Base-by-base conservation (phyloP, 2,113 vertebrate genomes). In the Pluvialis apricaria region DNA sequence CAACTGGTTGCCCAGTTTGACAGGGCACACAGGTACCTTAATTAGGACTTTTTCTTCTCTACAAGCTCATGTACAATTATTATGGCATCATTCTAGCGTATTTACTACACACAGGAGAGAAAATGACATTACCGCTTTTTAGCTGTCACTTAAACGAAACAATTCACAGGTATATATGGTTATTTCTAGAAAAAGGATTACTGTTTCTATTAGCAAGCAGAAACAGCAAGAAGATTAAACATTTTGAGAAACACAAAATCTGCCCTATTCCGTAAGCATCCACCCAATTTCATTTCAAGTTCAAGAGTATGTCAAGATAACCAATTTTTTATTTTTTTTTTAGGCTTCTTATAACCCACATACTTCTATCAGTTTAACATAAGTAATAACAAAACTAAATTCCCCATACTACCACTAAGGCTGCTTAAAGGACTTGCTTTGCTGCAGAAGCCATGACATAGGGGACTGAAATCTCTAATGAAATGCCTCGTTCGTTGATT, bases 361-460 rank as follows among this genome's bases (percentile, higher is more conserved):
- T 54, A 76, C 58, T 88, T 81, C 57, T 86, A 81, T 55, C 71
- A 95, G 68, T 96, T 94, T 86, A 95, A 95, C 89, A 66, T 77
- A 95, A 94, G 89, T 77, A 95, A 91, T 94, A 97, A 96, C 91
- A 95, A 91, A 97, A 88, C 82, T 86, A 91, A 96, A 95, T 91
- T 95, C 89, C 71, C 91, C 40, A 55, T 75, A 61, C 78, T 75
- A 91, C 42, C 45, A 88, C 95, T 96, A 90, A 95, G 91, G 82
- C 92, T 91, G 68, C 87, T 95, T 91, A 96, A 86, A 92, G 79
- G 82, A 90, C 94, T 87, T 95, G 82, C 89, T 94, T 81, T 96
- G 82, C 94, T 77, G 93, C 62, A 71, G 91, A 82, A 95, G 84
- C 78, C 93, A 78, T 36, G 47, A 55, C 91, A 95, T 51, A 81